phyloP scores from a whole-genome alignment of 1,140 invertebrate genomes.

The Drosophila pruinosa region DNA sequence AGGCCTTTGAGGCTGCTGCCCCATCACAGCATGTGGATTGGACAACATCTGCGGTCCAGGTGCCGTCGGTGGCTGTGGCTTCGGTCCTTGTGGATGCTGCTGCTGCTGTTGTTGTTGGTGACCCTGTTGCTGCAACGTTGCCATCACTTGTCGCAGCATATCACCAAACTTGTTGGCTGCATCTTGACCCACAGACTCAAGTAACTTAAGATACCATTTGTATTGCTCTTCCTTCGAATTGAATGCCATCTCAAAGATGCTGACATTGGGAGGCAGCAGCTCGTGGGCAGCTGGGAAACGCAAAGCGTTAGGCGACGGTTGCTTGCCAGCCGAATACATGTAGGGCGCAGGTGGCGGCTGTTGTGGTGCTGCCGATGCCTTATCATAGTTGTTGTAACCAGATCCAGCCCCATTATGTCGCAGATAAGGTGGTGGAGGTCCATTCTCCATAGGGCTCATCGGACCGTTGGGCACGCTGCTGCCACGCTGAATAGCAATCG shows the following conservation, averaged over 20 bases:
- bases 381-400: constrained; percentile 60
- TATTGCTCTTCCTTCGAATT: constrained; percentile 81
- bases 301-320: constrained; percentile 74
- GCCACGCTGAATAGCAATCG: constrained; percentile 65
- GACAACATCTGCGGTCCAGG: constrained; percentile 53
- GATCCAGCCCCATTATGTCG: constrained; percentile 64
- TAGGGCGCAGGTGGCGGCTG: constrained; percentile 58
- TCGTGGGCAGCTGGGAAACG: constrained; percentile 77
- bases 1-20: constrained; percentile 58
- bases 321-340: constrained; percentile 62
- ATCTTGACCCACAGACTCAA: constrained; percentile 78
- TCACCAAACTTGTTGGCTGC: constrained; percentile 81
- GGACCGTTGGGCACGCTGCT: constrained; percentile 77
- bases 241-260: constrained; percentile 81
- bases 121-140: constrained; percentile 62
- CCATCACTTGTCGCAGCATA: constrained; percentile 76
- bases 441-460: constrained; percentile 77
- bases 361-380: constrained; percentile 54
- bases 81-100: constrained; percentile 46
- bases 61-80: constrained; percentile 35
- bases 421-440: constrained; percentile 62
- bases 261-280: constrained; percentile 80
- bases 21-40: constrained; percentile 51
- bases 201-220: constrained; percentile 77
- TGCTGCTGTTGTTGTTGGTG: constrained; percentile 41